phyloP scores from a whole-genome alignment of 2,888 invertebrate species.

The Protula sp. region DNA sequence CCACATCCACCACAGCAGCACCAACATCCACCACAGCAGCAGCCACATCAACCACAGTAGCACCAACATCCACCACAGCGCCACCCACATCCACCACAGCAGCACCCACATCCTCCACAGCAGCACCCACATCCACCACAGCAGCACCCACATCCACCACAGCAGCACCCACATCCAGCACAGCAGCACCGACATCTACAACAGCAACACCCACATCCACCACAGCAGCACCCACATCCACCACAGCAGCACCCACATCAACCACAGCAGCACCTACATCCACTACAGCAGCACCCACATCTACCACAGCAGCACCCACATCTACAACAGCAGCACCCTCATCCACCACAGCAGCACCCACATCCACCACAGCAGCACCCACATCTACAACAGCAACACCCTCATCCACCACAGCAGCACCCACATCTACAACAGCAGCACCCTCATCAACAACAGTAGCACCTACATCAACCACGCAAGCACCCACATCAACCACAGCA shows the following conservation, averaged over 20 bases:
- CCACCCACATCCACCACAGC: neutral
- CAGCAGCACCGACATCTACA: neutral
- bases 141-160: neutral
- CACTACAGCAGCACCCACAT: neutral
- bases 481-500: neutral
- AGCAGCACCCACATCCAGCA: slow-evolving; percentile 1
- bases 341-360: neutral
- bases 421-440: neutral
- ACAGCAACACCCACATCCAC: neutral
- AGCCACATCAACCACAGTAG: neutral
- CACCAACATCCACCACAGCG: neutral
- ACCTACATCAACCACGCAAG: slow-evolving; percentile 1
- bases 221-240: slow-evolving; percentile 8
- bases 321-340: slow-evolving; percentile 1
- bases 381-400: neutral
- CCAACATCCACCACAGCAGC: slow-evolving; percentile 2
- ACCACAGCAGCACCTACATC: neutral
- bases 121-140: neutral
- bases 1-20: neutral
- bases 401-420: neutral
- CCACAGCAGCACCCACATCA: slow-evolving; percentile 2
- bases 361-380: neutral
- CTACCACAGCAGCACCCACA: neutral
- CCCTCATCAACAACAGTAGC: neutral
- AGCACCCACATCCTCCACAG: neutral